Base-by-base conservation (phyloP, 2,113 vertebrate genomes). In the Hippocampus mohnikei region DNA sequence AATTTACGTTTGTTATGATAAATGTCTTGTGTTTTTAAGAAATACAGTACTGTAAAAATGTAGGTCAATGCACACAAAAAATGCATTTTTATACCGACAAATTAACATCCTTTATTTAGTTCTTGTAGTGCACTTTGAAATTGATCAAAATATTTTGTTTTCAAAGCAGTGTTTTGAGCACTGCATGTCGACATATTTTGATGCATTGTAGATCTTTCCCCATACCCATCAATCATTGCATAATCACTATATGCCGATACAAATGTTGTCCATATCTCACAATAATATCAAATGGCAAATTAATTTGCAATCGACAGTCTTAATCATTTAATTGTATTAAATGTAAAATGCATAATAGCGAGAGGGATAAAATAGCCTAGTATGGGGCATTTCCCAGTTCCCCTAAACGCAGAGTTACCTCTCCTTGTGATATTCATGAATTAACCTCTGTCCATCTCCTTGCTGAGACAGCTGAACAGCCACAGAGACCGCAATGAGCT, bases 361-460 rank as follows among this genome's bases (percentile, higher is more conserved):
- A 59, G 5, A 59, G 13, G 16, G 25, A 27, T 25, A 29, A 59
- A 21, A n/a, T 21, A 18, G 15, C 46, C 15, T 16, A 1, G 46
- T 48, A 16, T 18, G 46, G 46, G 46, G 15, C 46, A 18, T 18
- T 50, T 50, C 15, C 13, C 46, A 13, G 15, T 18, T 48, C 5
- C 18, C 46, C 16, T 50, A 50, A 13, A 59, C 16, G 58, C 58
- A 55, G 2, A 23, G 21, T 55, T 10, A 55, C 21, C 52, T n/a
- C 52, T 15, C 25, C 27, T 29, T 59, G 16, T 76, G 69, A 83
- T 77, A 84, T 73, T 84, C 80, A 79, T 79, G 80, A 85, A 79
- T 83, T 74, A 78, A 79, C 81, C 66, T 68, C 84, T 80, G 75
- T 77, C 78, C 81, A 85, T 82, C 81, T 78, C 63, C 20, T 76